Evolutionary conservation across 2,797 vertebrate species (phyloP), one percentile per base, ranked within the genome.

Genomic region (Rhabdophis nuchalis): DNA sequence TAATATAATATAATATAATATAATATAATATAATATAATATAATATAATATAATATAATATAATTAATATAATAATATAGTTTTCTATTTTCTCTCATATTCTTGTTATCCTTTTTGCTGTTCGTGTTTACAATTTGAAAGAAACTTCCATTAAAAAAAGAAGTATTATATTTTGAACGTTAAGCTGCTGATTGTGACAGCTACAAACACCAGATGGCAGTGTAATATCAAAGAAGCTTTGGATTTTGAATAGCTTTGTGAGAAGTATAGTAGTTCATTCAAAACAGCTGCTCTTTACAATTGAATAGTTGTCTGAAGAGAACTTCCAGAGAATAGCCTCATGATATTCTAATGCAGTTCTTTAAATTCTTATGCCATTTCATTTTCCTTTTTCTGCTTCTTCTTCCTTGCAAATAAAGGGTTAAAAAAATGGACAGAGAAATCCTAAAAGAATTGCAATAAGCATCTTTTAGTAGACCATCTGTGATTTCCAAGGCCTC

Each of bases 201-300:
- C 16, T 32, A 2, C 25, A 46, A 87, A 60, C 94, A 41, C 90
- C 88, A 95, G 96, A 90, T 94, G 96, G 96, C 96, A 96, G 93
- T 94, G 82, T 92, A 0, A 41, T 54, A 87, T 92, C 1, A 8
- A 87, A 36, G 23, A 58, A 29, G 46, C 20, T 58, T 52, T 92
- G 46, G 20, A n/a, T 86, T 89, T 86, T 32, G 29, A 72, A 29
- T 14, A 60, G 16, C 50, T 29, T 87, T 57, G 12, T 0, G 46
- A 14, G 18, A 61, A 29, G n/a, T 50, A 60, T 14, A 53, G 57
- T 11, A 57, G 13, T 87, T 32, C 72, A 89, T 68, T 72, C 12
- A 57, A 16, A 85, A 89, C 85, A 85, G n/a, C 9, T 88, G 46
- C 14, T 89, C 10, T 85, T 85, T 52, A 77, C 16, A 77, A 41